Evolutionary conservation across 35 echinoderm and acorn worm genomes (phyloP).

Genomic region (Apostichopus californicus): DNA sequence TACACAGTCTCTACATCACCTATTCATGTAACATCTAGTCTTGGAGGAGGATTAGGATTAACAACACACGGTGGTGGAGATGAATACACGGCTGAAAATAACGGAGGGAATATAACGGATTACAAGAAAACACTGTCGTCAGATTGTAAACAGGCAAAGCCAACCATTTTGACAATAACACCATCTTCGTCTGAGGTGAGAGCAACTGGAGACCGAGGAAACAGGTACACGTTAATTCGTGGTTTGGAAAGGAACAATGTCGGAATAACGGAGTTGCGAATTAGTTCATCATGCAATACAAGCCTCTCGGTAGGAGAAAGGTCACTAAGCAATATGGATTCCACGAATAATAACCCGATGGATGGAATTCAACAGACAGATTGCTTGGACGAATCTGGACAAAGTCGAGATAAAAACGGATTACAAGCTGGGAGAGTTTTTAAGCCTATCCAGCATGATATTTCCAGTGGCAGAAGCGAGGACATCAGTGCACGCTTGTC

Average conservation of each 20-base stretch:
- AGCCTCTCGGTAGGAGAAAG: constrained; percentile 20
- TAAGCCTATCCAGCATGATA: constrained; percentile 27
- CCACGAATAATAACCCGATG: constrained; percentile 43
- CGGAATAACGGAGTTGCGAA: constrained; percentile 41
- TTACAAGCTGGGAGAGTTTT: constrained; percentile 44
- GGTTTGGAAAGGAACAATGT: constrained; percentile 9
- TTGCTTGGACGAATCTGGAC: constrained; percentile 42
- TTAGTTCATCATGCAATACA: constrained; percentile 42
- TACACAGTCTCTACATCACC: constrained; percentile 13
- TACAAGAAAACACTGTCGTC: background rate
- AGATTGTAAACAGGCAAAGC: background rate
- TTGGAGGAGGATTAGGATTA: constrained; percentile 8
- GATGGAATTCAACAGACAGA: constrained; percentile 23
- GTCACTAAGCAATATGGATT: constrained; percentile 21
- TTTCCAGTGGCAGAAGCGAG: background rate
- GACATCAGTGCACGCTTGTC: constrained; percentile 12
- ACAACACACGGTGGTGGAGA: constrained; percentile 3
- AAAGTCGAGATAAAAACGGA: constrained; percentile 42
- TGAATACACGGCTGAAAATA: constrained; percentile 12
- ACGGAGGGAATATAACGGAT: constrained; percentile 47
- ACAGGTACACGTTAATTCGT: background rate
- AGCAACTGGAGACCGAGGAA: constrained; percentile 1
- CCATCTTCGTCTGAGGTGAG: constrained; percentile 21
- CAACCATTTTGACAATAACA: constrained; percentile 48
- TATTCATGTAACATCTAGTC: constrained; percentile 21